Evolutionary conservation across 2,113 vertebrate species (phyloP), one percentile per base, ranked within the genome.

Genomic region (Agelaius phoeniceus): DNA sequence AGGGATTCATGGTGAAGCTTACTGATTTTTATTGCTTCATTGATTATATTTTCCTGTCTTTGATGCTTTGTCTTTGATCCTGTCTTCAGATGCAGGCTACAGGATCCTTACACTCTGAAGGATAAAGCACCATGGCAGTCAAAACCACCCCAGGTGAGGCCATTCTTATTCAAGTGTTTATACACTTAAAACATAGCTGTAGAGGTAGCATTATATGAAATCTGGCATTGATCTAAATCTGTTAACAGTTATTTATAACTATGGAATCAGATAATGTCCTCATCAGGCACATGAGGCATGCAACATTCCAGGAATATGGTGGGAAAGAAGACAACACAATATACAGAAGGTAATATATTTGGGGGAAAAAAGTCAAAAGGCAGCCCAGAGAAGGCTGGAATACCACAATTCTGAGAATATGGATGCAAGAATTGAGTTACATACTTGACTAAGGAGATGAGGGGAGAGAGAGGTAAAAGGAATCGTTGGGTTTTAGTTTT

Each of bases 161-260:
- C 65, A 31, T 54, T 69, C 59, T 80, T 31, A 57, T 57, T 57
- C 31, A 57, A n/a, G n/a, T 69, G 77, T 85, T 83, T 72, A 67
- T 31, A 58, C 5, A 15, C n/a, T 82, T 65, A 54, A 85, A 94
- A 89, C 46, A 79, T 2, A 76, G 63, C 75, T 73, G n/a, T 44
- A 62, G 46, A 91, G 58, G 19, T 31, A 71, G 35, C 21, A 74
- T 57, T 73, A 51, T 69, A 48, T 23, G 69, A 77, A 90, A 90
- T 76, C 75, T 83, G 75, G n/a, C 55, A 88, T 88, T 83, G 66
- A 93, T 85, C 71, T 82, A 65, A 78, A 69, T 73, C 78, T 92
- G 37, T 59, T 74, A 90, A 84, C 57, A 52, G 65, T 88, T 83
- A 94, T 51, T 90, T 90, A 63, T 49, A 90, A 48, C 33, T 22